Conservation (phyloP, 1,140 invertebrate species). For the Drosophila ogumai region DNA sequence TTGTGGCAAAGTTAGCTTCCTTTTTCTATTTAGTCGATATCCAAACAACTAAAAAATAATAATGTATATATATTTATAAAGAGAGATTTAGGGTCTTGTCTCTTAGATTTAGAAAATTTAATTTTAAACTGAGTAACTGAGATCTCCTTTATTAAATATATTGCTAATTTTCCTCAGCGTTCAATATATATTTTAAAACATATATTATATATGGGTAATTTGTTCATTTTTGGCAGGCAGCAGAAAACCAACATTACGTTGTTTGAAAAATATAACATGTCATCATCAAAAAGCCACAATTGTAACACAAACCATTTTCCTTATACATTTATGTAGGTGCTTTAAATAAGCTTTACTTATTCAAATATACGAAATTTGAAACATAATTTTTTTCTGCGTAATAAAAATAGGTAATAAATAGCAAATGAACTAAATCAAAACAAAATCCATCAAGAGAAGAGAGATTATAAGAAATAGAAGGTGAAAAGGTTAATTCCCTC, state of each 20-base stretch:
- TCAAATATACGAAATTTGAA: neutral
- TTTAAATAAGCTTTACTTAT: neutral
- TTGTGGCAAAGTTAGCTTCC: too few relatives aligned
- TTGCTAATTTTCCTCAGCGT: neutral
- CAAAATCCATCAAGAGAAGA: neutral
- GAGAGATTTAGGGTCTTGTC: neutral
- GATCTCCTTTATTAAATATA: neutral
- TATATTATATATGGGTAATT: neutral
- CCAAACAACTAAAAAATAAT: neutral
- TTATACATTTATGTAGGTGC: neutral
- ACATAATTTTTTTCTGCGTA: neutral
- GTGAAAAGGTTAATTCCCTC: conserved; percentile 25
- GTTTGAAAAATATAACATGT: neutral
- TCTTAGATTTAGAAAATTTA: neutral
- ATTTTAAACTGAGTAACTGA: neutral
- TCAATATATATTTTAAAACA: neutral
- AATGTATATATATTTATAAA: neutral
- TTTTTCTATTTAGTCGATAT: too few relatives aligned
- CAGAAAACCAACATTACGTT: too few relatives aligned
- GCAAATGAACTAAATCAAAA: neutral
- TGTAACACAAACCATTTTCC: neutral
- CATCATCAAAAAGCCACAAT: neutral
- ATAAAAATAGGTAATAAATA: neutral
- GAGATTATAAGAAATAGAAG: conserved; percentile 10
- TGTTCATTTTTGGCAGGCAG: neutral